Evolutionary conservation across 2,797 vertebrate genomes (phyloP).

Genomic region (Falco rusticolus): DNA sequence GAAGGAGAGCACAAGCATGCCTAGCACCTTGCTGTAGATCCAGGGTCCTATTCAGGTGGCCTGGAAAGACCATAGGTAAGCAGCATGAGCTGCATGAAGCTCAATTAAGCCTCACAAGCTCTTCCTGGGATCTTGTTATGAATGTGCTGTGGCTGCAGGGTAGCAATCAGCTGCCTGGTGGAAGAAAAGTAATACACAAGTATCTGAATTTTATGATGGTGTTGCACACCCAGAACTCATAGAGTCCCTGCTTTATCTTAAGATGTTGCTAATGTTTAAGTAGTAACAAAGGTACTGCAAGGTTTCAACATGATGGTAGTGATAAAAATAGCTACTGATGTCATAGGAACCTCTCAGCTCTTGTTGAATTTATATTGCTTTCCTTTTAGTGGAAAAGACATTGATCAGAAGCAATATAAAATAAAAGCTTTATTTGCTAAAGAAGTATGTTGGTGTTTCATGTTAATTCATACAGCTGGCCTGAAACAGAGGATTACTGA

Average conservation of each 20-base stretch:
- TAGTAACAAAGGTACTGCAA: neutral
- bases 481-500: neutral
- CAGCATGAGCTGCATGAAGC: neutral
- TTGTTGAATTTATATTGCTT: neutral
- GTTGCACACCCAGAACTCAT: fast-evolving
- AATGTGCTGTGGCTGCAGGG: neutral
- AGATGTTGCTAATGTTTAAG: neutral
- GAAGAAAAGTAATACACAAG: neutral
- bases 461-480: neutral
- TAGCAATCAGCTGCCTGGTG: fast-evolving
- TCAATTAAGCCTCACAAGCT: neutral
- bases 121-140: neutral
- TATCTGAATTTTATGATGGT: neutral
- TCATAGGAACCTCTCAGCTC: neutral
- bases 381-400: neutral
- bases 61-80: neutral
- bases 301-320: neutral
- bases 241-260: neutral
- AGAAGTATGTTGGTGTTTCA: neutral
- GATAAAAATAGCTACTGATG: neutral
- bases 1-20: neutral
- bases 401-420: neutral
- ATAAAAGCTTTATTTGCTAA: neutral
- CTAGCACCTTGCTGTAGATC: neutral
- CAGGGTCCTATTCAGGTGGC: neutral